Base-by-base conservation (phyloP, 2,797 vertebrate genomes). In the Sebastes iracundus region DNA sequence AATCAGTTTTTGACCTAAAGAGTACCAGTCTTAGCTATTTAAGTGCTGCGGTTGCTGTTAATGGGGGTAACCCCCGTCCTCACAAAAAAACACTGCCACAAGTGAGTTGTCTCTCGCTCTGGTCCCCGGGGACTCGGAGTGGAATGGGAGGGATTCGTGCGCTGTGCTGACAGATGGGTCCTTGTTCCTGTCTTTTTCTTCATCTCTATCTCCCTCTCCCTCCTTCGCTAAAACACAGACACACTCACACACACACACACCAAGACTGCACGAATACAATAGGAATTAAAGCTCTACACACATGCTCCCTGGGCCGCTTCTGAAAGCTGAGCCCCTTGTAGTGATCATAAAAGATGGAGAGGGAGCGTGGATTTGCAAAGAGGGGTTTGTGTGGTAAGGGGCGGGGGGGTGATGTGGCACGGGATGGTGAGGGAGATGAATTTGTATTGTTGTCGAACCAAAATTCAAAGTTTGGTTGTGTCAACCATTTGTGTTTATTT, bases 141-240 rank as follows among this genome's bases (percentile, higher is more conserved):
- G 94, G 94, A 94, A 94, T 93, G 93, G 94, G 95, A 94, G 95
- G 94, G 94, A 93, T 93, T 92, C 63, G 64, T 91, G 90, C 75
- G 71, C 88, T 92, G 89, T 87, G 91, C 95, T 96, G 95, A 96
- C 96, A 96, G 96, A 96, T 96, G 96, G 96, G 95, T 95, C 95
- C 95, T 96, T 96, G 94, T 96, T 95, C 82, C 94, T 94, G 93
- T 95, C 94, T 92, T 93, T 93, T 94, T 94, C 93, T 94, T 94
- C 89, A 90, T 93, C 91, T 92, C 91, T 88, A 87, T 93, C 91
- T 93, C 91, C 85, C 82, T 91, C 92, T 92, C 92, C 88, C 90
- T 94, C 94, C 86, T 89, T 92, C 75, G 88, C 93, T 92, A 90
- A 95, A 94, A 94, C 94, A 92, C 90, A 91, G 88, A 92, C 91